phyloP scores from a whole-genome alignment of 2,888 invertebrate genomes.

The Euproctis similis region DNA sequence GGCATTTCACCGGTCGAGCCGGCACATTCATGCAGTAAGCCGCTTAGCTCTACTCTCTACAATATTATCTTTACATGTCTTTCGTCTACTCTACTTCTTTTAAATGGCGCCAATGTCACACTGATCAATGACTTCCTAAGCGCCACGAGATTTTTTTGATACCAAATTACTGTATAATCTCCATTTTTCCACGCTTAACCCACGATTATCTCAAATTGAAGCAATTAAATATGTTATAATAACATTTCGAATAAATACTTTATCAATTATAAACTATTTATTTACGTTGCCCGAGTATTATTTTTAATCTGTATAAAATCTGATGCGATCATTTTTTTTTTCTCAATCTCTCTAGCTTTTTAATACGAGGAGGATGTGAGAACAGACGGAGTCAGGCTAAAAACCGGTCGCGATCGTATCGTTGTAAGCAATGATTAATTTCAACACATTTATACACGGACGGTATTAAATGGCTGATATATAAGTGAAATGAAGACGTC shows the following conservation, averaged over 20 bases:
- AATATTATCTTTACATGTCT: too few relatives aligned
- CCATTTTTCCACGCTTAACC: slow-evolving; percentile 19
- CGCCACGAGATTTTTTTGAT: slow-evolving; percentile 13
- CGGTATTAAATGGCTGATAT: slow-evolving; percentile 40
- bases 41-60: too few relatives aligned
- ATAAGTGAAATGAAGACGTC: slow-evolving; percentile 59
- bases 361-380: slow-evolving; percentile 23
- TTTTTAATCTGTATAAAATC: too few relatives aligned
- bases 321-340: slow-evolving; percentile 7
- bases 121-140: slow-evolving; percentile 20
- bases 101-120: slow-evolving; percentile 6
- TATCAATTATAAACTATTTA: slow-evolving; percentile 16
- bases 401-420: slow-evolving; percentile 27
- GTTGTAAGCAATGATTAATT: slow-evolving; percentile 29
- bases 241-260: slow-evolving; percentile 22
- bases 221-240: slow-evolving; percentile 22
- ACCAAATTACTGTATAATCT: slow-evolving; percentile 19
- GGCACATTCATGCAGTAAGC: too few relatives aligned
- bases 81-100: too few relatives aligned
- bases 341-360: too few relatives aligned
- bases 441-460: slow-evolving; percentile 44
- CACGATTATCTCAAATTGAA: slow-evolving; percentile 16
- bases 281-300: slow-evolving; percentile 8
- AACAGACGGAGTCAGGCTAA: slow-evolving; percentile 17
- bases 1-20: too few relatives aligned